Evolutionary conservation across 2,888 invertebrate species (phyloP), one percentile per base, ranked within the genome.

Genomic region (Smittia sp.): DNA sequence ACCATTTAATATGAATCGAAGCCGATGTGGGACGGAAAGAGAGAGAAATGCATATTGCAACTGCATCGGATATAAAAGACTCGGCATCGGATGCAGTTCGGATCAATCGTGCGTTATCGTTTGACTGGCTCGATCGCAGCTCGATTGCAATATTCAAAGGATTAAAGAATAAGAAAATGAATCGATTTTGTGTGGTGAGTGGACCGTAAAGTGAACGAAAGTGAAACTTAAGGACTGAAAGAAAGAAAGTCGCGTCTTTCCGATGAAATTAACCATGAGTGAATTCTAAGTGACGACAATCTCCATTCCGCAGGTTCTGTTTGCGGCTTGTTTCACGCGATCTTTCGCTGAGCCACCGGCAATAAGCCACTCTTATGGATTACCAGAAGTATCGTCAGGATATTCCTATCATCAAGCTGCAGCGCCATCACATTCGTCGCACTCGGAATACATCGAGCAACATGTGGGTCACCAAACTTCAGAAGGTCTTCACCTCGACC

Each of bases 401-500:
- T 63, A 63, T 13, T 27, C 27, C 15, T 27, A 63, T n/a, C 20
- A 18, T 18, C 7, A 18, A 58, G n/a, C 58, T 4, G 1, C 18
- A 18, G 58, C 58, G 6, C 46, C 13, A 46, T 15, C 46, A 58
- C 58, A 58, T 22, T 4, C 9, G n/a, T 63, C 63, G 27, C n/a
- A 13, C 24, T 27, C 63, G 3, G 25, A 63, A n/a, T 63, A 63
- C 63, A 25, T 63, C 11, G 63, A 63, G 15, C 63, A 63, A 27
- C 25, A 24, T 25, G 63, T 63, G 9, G 63, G 63, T n/a, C 63
- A 63, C 11, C 63, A 63, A 15, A 25, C 63, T n/a, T 63, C 63
- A 24, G 63, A 63, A 63, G 63, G 63, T 25, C 9, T 63, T 3
- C 25, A 63, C 22, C n/a, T 63, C 24, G 63, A 63, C 15, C 25